Percentiles rank a stretch among this genome's conserved stretches.
Evolutionary conservation across 1,140 invertebrate species (phyloP).

Genomic region (Brachionus manjavacas): DNA sequence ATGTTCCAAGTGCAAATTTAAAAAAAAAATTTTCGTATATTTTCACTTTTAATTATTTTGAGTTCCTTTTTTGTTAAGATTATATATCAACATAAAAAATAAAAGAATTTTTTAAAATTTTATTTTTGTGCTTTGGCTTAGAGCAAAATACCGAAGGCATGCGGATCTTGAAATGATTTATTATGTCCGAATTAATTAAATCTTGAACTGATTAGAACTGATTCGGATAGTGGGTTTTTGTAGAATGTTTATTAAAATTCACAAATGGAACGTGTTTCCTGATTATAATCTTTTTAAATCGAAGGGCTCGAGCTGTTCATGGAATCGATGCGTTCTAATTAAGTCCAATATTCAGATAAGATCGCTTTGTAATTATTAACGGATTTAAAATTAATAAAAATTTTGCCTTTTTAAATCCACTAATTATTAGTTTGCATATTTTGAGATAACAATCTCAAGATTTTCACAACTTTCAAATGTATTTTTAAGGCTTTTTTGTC

Average conservation of each 20-base stretch:
- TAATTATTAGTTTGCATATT: neutral
- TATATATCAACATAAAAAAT: neutral
- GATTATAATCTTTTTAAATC: neutral
- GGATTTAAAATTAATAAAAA: constrained; percentile 1
- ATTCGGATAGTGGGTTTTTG: neutral
- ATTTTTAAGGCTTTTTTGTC: neutral
- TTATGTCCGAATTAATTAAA: neutral
- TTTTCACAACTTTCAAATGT: constrained; percentile 30
- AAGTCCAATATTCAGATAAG: neutral
- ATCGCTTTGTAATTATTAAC: neutral
- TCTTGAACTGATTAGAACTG: neutral
- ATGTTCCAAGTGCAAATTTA: neutral
- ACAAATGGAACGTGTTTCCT: neutral
- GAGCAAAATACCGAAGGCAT: neutral
- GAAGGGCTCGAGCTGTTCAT: neutral
- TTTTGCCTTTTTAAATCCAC: neutral
- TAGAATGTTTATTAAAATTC: neutral
- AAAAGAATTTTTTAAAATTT: too few relatives aligned
- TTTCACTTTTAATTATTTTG: neutral
- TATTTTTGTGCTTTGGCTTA: too few relatives aligned
- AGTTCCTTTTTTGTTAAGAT: neutral
- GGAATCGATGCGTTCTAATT: neutral
- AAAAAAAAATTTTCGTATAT: neutral
- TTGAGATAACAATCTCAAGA: constrained; percentile 15
- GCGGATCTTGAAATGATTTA: neutral